Percentiles rank a stretch among this genome's conserved stretches.
Conservation (phyloP, 37 sponge, comb jelly and placozoan species). For the Beroe ovata region DNA sequence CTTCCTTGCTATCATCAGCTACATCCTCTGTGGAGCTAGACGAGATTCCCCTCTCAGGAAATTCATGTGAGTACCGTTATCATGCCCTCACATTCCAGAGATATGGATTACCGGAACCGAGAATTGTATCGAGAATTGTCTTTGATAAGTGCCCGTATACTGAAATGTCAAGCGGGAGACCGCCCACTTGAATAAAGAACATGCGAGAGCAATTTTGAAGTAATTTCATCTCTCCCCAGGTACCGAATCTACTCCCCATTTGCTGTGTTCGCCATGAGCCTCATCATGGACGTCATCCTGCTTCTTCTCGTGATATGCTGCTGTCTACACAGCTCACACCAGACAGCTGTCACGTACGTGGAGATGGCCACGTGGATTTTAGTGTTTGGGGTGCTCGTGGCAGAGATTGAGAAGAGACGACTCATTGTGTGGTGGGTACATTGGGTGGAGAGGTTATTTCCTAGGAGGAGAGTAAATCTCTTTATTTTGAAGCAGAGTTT, state of each 20-base stretch:
- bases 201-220: too few species aligned
- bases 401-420: conserved; percentile 13
- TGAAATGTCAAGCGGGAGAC: too few species aligned
- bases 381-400: background rate
- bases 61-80: background rate
- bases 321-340: background rate
- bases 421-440: conserved; percentile 32
- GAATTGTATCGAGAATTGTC: too few species aligned
- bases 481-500: too few species aligned
- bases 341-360: background rate
- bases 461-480: too few species aligned
- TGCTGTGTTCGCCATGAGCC: background rate
- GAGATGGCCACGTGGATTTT: conserved; percentile 33
- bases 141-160: too few species aligned
- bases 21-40: conserved; percentile 1
- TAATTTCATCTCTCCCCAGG: too few species aligned
- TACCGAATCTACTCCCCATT: conserved; percentile 49
- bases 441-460: too few species aligned
- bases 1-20: conserved; percentile 4
- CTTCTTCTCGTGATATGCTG: background rate
- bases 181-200: too few species aligned
- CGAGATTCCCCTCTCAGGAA: conserved; percentile 25
- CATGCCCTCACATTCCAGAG: background rate
- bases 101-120: too few species aligned
- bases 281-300: conserved; percentile 2